Conservation (phyloP, 1,140 invertebrate species). For the Leptinotarsa undecemlineata region DNA sequence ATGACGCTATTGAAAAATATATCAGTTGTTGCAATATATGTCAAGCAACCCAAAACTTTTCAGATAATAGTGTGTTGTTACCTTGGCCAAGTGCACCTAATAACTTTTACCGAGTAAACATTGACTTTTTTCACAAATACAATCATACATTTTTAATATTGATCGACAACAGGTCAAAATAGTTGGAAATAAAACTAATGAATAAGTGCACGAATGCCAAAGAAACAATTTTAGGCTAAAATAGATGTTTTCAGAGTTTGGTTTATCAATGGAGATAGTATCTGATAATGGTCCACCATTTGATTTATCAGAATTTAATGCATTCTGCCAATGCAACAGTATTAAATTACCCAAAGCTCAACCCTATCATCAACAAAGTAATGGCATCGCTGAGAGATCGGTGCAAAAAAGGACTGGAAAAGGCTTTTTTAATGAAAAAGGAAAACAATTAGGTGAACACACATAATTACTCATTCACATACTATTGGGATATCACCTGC, state of each 20-base stretch:
- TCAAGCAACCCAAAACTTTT: too few species aligned
- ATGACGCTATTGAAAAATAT: too few species aligned
- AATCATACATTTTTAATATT: conserved; percentile 10
- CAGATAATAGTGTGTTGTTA: too few species aligned
- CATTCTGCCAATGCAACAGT: conserved; percentile 53
- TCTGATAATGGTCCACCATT: conserved; percentile 47
- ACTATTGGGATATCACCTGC: too few species aligned
- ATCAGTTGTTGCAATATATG: too few species aligned
- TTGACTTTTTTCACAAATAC: conserved; percentile 24
- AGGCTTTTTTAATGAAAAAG: not conserved
- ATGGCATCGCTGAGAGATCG: conserved; percentile 44
- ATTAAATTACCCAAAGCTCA: conserved; percentile 52
- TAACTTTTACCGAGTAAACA: conserved; percentile 30
- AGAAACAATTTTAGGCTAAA: conserved; percentile 17
- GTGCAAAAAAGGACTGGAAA: not conserved
- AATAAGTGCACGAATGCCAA: not conserved
- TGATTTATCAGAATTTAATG: conserved; percentile 51
- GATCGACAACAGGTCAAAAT: conserved; percentile 27
- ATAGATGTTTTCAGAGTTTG: conserved; percentile 29
- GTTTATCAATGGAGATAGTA: conserved; percentile 39
- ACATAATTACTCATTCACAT: not conserved
- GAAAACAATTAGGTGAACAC: not conserved
- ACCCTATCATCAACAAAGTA: conserved; percentile 55
- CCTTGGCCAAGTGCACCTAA: conserved; percentile 9
- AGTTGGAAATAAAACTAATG: not conserved